Evolutionary conservation across 2,888 invertebrate genomes (phyloP), one percentile per base, ranked within the genome.

Genomic region (Agapostemon virescens): DNA sequence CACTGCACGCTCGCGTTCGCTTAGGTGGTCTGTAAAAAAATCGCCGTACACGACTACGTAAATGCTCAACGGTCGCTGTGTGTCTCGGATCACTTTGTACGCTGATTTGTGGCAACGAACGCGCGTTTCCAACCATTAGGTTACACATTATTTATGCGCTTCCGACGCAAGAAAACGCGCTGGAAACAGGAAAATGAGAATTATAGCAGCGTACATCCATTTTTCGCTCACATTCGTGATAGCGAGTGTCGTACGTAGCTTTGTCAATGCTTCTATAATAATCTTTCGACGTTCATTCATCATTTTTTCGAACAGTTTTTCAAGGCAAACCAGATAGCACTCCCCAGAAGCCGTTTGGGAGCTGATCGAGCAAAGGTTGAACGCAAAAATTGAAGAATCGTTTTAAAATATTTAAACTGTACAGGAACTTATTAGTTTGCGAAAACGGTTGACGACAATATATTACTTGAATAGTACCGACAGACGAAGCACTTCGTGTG

Each of bases 1-100:
- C 68, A 68, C 20, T 63, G 69, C 69, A 26, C 70, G 81, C 81
- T 70, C 30, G 40, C 76, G 61, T 33, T 69, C 79, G 23, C 77
- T 61, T 49, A 71, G 71, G 76, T 71, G 69, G 61, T 64, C 77
- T n/a, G 40, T 2, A n/a, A n/a, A 49, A 49, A 49, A 17, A 33
- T 17, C 36, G 7, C 33, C 58, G 55, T 42, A 15, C 42, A 11
- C 55, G 15, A n/a, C 55, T 49, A 11, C 3, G 15, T 67, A 40
- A 67, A 73, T 55, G 55, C 69, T 13, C 23, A 38, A 17, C 38
- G 6, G 69, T 40, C 38, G n/a, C 55, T 38, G 55, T 36, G 69
- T 13, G 30, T 30, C 26, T 36, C 33, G 1, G 55, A n/a, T 52
- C 52, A 36, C 23, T 30, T 69, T 42, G 36, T 13, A 38, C 49